These are phyloP conservation scores for Drosophila mayri DNA, from an alignment of 1,140 invertebrate genomes.

Conservation along the genomic window DNA sequence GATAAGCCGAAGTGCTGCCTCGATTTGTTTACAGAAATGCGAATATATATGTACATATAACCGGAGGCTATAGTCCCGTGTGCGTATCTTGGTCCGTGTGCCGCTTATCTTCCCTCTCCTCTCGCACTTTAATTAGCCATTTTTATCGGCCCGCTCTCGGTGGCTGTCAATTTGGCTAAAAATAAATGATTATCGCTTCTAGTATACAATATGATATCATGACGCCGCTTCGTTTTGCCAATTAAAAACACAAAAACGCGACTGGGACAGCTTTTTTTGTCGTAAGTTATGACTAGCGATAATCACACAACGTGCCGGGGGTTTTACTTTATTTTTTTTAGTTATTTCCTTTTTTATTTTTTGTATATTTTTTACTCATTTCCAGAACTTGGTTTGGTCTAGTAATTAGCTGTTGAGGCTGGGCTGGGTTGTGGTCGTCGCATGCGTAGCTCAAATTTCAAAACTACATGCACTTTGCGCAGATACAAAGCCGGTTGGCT, in stretches of 20 bases:
- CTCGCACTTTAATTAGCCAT: slow-evolving; percentile 52
- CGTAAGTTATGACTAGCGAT: slow-evolving; percentile 77
- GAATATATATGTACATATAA: background rate
- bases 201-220: slow-evolving; percentile 78
- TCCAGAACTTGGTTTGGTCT: slow-evolving; percentile 67
- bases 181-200: slow-evolving; percentile 78
- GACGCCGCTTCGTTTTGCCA: slow-evolving; percentile 71
- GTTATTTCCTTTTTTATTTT: slow-evolving; percentile 29
- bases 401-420: slow-evolving; percentile 67
- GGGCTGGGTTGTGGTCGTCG: slow-evolving; percentile 42
- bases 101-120: slow-evolving; percentile 2
- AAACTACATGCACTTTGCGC: slow-evolving; percentile 80
- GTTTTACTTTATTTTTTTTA: slow-evolving; percentile 32
- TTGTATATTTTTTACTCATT: slow-evolving; percentile 16
- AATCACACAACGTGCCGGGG: slow-evolving; percentile 59
- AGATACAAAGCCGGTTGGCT: slow-evolving; percentile 62
- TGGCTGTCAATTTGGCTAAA: slow-evolving; percentile 79
- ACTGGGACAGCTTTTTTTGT: slow-evolving; percentile 21
- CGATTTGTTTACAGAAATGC: slow-evolving; percentile 29
- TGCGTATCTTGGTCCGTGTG: background rate
- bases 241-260: slow-evolving; percentile 73
- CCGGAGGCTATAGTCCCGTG: background rate
- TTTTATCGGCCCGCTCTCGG: slow-evolving; percentile 63
- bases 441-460: slow-evolving; percentile 81
- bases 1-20: slow-evolving; percentile 47